phyloP scores from a whole-genome alignment of 2,797 vertebrate species.

The Eurystomus glaucurus region DNA sequence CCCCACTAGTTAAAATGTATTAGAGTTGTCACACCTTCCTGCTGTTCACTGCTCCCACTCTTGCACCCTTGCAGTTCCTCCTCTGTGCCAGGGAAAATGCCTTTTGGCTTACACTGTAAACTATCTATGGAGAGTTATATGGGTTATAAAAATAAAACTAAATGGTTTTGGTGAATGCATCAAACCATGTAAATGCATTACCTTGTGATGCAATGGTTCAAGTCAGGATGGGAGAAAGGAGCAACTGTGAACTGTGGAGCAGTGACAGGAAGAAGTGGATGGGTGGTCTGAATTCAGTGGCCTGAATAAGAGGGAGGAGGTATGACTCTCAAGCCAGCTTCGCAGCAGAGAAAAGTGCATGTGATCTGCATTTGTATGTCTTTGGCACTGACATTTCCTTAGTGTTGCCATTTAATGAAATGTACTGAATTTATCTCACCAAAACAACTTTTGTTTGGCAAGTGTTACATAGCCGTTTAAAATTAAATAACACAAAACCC shows the following conservation, averaged over 20 bases:
- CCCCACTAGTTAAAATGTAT: neutral
- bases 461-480: neutral
- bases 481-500: neutral
- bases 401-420: neutral
- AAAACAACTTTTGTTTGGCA: neutral
- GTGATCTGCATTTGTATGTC: neutral
- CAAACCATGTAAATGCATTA: neutral
- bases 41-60: neutral
- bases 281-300: neutral
- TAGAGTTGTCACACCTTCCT: neutral
- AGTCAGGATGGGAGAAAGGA: neutral
- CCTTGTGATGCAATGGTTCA: neutral
- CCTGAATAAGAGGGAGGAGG: neutral
- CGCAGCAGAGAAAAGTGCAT: neutral
- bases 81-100: neutral
- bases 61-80: neutral
- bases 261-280: neutral
- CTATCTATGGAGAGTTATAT: neutral
- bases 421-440: neutral
- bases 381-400: neutral
- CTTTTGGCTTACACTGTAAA: neutral
- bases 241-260: neutral
- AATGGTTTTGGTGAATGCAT: neutral
- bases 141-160: neutral
- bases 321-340: slow-evolving; percentile 20